Evolutionary conservation across 2,888 invertebrate genomes (phyloP), one percentile per base, ranked within the genome.

Genomic region (Lithophane socia): DNA sequence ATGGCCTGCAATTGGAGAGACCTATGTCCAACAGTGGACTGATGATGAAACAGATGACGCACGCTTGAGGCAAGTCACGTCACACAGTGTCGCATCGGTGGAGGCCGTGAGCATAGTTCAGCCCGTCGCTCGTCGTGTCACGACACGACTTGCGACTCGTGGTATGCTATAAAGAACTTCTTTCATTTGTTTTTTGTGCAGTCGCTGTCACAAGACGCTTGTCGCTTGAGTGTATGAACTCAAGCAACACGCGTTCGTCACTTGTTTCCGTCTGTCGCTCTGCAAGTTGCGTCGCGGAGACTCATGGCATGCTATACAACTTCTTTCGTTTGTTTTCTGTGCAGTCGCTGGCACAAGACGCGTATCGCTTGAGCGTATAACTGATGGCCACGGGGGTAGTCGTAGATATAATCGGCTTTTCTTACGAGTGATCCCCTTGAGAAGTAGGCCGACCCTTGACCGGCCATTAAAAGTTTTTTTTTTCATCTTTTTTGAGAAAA

Each of bases 401-500:
- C 54, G 12, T 54, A 54, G 73, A 79, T 77, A 49, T 86, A 86
- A 83, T 86, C 78, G 71, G 75, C 77, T 87, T 86, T 86, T 71
- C 71, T 87, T 86, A 66, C 56, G 63, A 87, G 68, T 83, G 78
- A 83, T 80, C 80, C 79, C 24, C 68, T 74, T 69, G 69, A 81
- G 75, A 71, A 69, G 37, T 24, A 70, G 75, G 64, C 56, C 54
- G 86, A 56, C 80, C 73, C 80, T 77, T 74, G 74, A 68, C 52
- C 64, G 64, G 75, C 70, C 69, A 87, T 86, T 86, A 86, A 87
- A 86, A 86, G 73, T 86, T 83, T 73, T 75, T 83, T 73, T 75
- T 80, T 76, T 66, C 75, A 65, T 77, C 60, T 69, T 77, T 61
- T 80, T 73, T 75, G 60, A 29, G 73, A 71, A 65, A 66, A 76